Base-by-base conservation (phyloP, 1,140 invertebrate species). In the Geopemphigus sp. region DNA sequence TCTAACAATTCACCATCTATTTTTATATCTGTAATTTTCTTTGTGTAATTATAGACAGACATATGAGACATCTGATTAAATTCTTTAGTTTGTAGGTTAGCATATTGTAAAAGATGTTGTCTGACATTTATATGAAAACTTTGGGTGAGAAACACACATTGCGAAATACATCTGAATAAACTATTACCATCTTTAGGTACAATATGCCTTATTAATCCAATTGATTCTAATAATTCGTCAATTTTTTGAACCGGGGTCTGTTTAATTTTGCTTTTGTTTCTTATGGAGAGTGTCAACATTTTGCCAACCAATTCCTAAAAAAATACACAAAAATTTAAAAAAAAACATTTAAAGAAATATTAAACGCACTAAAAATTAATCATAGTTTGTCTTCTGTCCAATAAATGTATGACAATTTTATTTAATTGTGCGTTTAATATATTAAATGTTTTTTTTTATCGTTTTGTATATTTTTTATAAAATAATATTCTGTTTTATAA, bases 151-250 rank as follows among this genome's bases (percentile, higher is more conserved):
- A 91, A 95, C 73, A 89, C 81, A 1, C 74, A 78, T 12, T 78
- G 74, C 0, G 74, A 92, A 39, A 95, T 89, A 19, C 91, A 92
- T 82, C 94, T 88, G 85, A 95, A 96, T 45, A 96, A 87, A 83
- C 92, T 95, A 32, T 91, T 93, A 32, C 92, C 90, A 87, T 96
- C 94, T 83, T 90, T 90, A 57, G 93, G 92, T 63, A 91, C 90
- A 83, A 92, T 90, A 88, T 96, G 96, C 82, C 94, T 88, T 84
- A 92, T 94, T 83, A 91, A 91, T 50, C 92, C 92, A 83, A 92
- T 87, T 56, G 89, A 88, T 76, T 93, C 91, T 76, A 96, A 85
- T 89, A 92, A 95, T 78, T 91, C 89, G 84, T 95, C 94, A 56
- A 92, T 83, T 73, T 82, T 82, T 68, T 83, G 82, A 15, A 74